Evolutionary conservation across 2,113 vertebrate species (phyloP).

Genomic region (Tachysurus fulvidraco): DNA sequence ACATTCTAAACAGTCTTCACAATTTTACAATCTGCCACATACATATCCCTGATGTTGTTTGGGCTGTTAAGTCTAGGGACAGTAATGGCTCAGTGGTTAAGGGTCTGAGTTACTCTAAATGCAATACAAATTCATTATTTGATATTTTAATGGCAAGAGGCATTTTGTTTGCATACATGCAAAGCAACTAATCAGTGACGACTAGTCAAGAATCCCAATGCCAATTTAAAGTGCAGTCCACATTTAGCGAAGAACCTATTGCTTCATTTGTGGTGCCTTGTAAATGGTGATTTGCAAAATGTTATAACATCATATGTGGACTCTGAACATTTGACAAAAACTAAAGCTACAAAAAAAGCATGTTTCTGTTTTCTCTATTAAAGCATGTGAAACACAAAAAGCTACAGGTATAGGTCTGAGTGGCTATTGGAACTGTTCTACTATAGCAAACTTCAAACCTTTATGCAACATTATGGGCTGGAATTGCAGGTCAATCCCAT

Average conservation of each 20-base stretch:
- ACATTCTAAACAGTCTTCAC: background rate
- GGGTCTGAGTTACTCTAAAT: background rate
- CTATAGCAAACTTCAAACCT: background rate
- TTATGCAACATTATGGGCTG: background rate
- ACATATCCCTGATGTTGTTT: background rate
- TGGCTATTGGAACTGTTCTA: background rate
- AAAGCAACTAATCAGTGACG: background rate
- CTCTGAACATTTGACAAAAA: background rate
- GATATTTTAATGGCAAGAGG: constrained; percentile 4
- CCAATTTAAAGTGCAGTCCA: background rate
- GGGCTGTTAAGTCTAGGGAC: background rate
- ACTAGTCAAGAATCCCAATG: background rate
- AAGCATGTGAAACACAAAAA: background rate
- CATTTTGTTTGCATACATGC: background rate
- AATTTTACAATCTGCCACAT: constrained; percentile 18
- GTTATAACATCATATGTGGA: no score
- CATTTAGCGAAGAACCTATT: background rate
- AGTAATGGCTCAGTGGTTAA: background rate
- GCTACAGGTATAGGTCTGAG: background rate
- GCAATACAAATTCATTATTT: background rate
- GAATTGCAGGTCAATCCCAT: background rate
- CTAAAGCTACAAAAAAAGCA: background rate
- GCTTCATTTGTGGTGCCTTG: background rate
- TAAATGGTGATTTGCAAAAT: background rate
- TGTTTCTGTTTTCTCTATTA: background rate